Conservation (phyloP, 2,888 invertebrate species). For the Branchipolynoe longqiensis region DNA sequence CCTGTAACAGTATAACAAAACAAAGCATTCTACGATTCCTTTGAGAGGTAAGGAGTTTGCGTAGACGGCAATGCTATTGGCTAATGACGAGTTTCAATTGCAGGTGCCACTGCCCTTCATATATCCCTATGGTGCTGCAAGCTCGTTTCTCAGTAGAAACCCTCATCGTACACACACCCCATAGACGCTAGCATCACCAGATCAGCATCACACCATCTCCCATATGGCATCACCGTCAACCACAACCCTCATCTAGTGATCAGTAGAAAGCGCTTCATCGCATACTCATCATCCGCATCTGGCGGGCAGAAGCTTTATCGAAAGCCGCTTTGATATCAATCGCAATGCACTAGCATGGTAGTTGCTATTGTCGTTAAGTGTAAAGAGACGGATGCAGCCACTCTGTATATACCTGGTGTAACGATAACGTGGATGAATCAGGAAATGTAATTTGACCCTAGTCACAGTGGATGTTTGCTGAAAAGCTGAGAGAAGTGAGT, state of each 20-base stretch:
- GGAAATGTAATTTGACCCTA: not conserved
- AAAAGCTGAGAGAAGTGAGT: no score
- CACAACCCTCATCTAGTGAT: no score
- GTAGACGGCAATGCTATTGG: no score
- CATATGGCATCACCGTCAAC: not conserved
- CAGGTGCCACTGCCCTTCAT: conserved; percentile 6
- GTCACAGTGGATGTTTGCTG: conserved; percentile 26
- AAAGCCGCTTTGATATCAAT: not conserved
- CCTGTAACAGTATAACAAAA: no score
- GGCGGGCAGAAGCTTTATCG: not conserved
- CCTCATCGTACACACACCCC: not conserved
- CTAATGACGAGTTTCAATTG: no score
- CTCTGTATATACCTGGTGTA: not conserved
- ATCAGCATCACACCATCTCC: not conserved
- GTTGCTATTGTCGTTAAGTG: not conserved
- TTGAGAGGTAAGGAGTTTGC: no score
- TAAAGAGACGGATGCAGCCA: not conserved
- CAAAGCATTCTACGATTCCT: no score
- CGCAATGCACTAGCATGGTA: not conserved
- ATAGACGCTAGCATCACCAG: not conserved
- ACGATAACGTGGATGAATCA: not conserved
- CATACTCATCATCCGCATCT: not conserved
- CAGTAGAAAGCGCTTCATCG: no score
- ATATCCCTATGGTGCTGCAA: conserved; percentile 31
- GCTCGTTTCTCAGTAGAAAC: conserved; percentile 37